Evolutionary conservation across 2,888 invertebrate species (phyloP), one percentile per base, ranked within the genome.

Genomic region (Esperia sulphurella): DNA sequence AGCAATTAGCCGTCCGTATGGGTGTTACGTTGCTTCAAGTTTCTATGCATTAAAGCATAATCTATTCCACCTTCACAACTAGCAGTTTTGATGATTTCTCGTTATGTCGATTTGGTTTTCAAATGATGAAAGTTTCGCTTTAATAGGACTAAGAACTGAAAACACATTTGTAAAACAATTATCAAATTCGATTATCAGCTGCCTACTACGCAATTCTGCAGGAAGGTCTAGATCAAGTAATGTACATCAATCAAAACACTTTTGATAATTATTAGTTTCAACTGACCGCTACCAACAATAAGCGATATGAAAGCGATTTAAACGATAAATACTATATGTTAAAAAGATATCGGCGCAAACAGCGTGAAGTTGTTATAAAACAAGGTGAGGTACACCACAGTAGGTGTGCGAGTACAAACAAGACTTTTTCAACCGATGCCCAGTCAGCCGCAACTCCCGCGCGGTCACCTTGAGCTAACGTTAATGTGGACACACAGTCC

Each of bases 381-480:
- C 63, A 71, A 71, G 69, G 65, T 62, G 68, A 71, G 71, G 70
- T 63, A 58, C 58, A 63, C 57, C 58, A 63, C 57, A 60, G 59
- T 71, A 75, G 73, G 61, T 65, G 68, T 71, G 71, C 71, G 61
- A 63, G 70, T 66, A 65, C 66, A 68, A 69, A 69, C 66, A 67
- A 68, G 68, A 68, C 64, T 73, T 73, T 74, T 79, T 72, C 69
- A 71, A 75, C 70, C 78, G 78, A 83, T 83, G 85, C 66, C 82
- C 87, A 85, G 78, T 88, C 79, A 88, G 79, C 78, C 86, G 84
- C 79, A 71, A 84, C 86, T 71, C 68, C 69, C 67, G 73, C 74
- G 44, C 82, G 83, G 84, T 88, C 87, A 87, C 88, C 88, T 88
- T 88, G 87, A 79, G 75, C 78, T 76, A 83, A 88, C 87, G 84